Conservation (phyloP, 2,113 vertebrate species). For the Cebidichthys violaceus region DNA sequence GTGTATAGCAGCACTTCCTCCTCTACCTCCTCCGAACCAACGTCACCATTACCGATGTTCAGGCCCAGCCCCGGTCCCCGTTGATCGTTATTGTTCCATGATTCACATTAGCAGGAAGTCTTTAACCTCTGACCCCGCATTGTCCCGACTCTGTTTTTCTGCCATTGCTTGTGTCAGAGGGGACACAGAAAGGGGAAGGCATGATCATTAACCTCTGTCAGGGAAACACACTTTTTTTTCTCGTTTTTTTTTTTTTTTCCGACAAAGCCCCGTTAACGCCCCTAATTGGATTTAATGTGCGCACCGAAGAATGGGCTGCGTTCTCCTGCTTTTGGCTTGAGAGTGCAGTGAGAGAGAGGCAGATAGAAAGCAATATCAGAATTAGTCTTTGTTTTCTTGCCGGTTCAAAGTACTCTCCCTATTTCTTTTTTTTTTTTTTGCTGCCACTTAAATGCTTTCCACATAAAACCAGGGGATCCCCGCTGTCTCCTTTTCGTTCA, state of each 20-base stretch:
- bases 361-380: conserved; percentile 69
- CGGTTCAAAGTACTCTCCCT: conserved; percentile 33
- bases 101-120: conserved; percentile 74
- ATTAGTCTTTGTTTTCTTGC: conserved; percentile 44
- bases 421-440: background rate
- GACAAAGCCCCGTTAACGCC: conserved; percentile 55
- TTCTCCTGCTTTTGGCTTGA: conserved; percentile 30
- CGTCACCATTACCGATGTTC: conserved; percentile 67
- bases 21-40: conserved; percentile 68
- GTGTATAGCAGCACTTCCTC: conserved; percentile 54
- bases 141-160: conserved; percentile 72
- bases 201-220: conserved; percentile 76
- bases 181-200: conserved; percentile 41
- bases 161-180: conserved; percentile 72
- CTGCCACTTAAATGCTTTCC: conserved; percentile 48
- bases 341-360: conserved; percentile 27
- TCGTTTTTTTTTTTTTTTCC: conserved; percentile 53
- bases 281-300: conserved; percentile 73
- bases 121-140: conserved; percentile 71
- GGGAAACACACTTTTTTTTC: conserved; percentile 68
- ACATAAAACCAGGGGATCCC: conserved; percentile 52
- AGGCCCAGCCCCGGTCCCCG: conserved; percentile 59
- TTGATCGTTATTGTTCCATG: conserved; percentile 78
- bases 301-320: conserved; percentile 34
- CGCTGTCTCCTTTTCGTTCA: conserved; percentile 57